A percentile compares a stretch with the other conserved stretches of the same genome.
Evolutionary conservation across 2,797 vertebrate genomes (phyloP).

Genomic region (Ambastaia sidthimunki): DNA sequence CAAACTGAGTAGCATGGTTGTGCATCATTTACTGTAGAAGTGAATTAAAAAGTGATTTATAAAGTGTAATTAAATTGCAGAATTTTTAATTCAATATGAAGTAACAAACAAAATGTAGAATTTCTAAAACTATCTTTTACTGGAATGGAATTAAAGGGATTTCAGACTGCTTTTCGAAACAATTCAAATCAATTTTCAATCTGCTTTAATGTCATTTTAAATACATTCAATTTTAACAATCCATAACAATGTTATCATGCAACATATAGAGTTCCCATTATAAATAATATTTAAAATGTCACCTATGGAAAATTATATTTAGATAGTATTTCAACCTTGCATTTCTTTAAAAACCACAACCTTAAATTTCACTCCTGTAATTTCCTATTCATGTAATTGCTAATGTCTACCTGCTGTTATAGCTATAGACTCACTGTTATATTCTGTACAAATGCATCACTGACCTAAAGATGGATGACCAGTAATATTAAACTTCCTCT

Average conservation of each 20-base stretch:
- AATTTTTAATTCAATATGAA: neutral
- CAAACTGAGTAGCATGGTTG: neutral
- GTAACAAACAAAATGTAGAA: neutral
- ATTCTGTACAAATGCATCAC: constrained; percentile 24
- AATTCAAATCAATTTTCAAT: too few species aligned
- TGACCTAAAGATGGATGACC: constrained; percentile 51
- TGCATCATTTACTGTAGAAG: neutral
- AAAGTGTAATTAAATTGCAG: neutral
- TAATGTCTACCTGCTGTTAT: constrained; percentile 1
- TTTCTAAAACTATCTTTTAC: too few species aligned
- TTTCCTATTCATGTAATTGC: neutral
- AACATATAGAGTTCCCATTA: neutral
- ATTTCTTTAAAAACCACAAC: too few species aligned
- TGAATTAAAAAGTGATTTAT: neutral
- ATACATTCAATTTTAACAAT: neutral
- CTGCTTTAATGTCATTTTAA: neutral
- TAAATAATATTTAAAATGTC: neutral
- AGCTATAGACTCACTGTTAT: constrained; percentile 16
- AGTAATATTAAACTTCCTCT: constrained; percentile 55
- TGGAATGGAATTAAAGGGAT: too few species aligned
- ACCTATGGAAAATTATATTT: neutral
- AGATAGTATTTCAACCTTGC: too few species aligned
- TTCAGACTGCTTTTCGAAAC: too few species aligned
- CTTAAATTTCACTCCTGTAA: too few species aligned
- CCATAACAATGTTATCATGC: neutral